Base-by-base conservation (phyloP, 2,797 vertebrate genomes). In the Pelodytes ibericus region DNA sequence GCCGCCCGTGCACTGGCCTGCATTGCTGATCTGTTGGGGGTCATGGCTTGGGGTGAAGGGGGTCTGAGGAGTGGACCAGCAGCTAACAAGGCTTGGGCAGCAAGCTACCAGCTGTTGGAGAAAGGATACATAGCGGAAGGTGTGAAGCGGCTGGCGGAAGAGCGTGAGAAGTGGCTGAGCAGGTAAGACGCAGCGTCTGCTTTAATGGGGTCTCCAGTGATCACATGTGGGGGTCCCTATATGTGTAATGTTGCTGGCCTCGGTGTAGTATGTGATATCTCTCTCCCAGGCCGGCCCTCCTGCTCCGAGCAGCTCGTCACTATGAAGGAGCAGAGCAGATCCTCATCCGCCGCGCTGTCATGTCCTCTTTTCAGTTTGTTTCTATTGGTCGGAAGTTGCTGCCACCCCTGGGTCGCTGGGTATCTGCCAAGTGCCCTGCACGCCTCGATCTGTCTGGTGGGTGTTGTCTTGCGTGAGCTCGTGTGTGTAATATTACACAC, bases 251-350 rank as follows among this genome's bases (percentile, higher is more conserved):
- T n/a, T 2, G n/a, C 7, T 18, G n/a, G 20, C 6, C 6, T 2
- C 49, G 24, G 13, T 33, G 1, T 2, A 4, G 0, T 60, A 2
- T 0, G 13, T 10, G 16, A 57, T 26, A 3, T 51, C 41, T 11
- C 25, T 49, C 6, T 13, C 13, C 1, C 82, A 99, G 97, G 75
- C 94, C 96, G 0, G 94, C 92, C 71, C 87, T 97, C 79, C 87
- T 99, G 79, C 94, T 99, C 15, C 90, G 96, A 58, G 96, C 96
- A 0, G 95, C 97, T 22, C 92, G 97, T 13, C 97, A 99, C 82
- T 99, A 99, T 0, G 97, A 99, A 66, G 95, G 96, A 0, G 96
- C 96, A 0, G 95, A 90, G 30, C 97, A 99, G 87, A 94, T 98
- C 78, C 89, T 99, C 1, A 84, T 98, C 2, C 90, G 95, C 26